These are phyloP conservation scores for Agrochola circellaris DNA, from an alignment of 2,888 invertebrate species.

Conservation along the genomic window DNA sequence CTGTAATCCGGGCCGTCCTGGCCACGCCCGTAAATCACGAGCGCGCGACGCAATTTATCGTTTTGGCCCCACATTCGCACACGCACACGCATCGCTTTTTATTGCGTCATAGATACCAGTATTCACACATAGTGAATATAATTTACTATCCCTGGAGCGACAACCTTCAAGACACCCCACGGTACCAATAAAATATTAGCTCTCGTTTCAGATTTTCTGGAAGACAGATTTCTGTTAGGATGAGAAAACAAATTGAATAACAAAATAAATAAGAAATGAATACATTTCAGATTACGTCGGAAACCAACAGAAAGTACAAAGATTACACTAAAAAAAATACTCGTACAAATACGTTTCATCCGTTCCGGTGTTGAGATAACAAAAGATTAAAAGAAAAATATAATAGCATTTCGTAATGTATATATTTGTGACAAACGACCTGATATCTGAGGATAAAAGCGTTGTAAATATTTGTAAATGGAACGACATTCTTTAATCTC, in stretches of 20 bases:
- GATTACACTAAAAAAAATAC: conserved; percentile 28
- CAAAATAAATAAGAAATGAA: conserved; percentile 17
- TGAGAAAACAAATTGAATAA: conserved; percentile 10
- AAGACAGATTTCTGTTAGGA: background rate
- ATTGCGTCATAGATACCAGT: conserved; percentile 71
- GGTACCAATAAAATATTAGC: conserved; percentile 35
- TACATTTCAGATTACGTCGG: conserved; percentile 21
- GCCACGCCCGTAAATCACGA: conserved; percentile 72
- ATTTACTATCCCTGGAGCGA: conserved; percentile 55
- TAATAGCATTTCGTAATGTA: conserved; percentile 55
- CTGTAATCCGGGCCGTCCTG: conserved; percentile 66
- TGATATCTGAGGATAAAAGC: conserved; percentile 56
- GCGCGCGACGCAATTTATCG: conserved; percentile 73
- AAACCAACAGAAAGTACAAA: conserved; percentile 41
- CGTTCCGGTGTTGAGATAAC: conserved; percentile 45
- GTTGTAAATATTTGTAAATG: conserved; percentile 60
- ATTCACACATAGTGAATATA: conserved; percentile 64
- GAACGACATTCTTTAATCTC: conserved; percentile 51
- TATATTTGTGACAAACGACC: conserved; percentile 58
- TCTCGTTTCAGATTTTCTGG: conserved; percentile 31
- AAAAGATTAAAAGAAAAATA: conserved; percentile 47
- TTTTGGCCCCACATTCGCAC: conserved; percentile 71
- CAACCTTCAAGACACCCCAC: conserved; percentile 25
- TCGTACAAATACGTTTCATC: conserved; percentile 51
- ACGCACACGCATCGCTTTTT: conserved; percentile 72